A percentile compares a stretch with the other conserved stretches of the same genome.
Evolutionary conservation across 2,888 invertebrate genomes (phyloP).

Genomic region (Clistopyga incitator): DNA sequence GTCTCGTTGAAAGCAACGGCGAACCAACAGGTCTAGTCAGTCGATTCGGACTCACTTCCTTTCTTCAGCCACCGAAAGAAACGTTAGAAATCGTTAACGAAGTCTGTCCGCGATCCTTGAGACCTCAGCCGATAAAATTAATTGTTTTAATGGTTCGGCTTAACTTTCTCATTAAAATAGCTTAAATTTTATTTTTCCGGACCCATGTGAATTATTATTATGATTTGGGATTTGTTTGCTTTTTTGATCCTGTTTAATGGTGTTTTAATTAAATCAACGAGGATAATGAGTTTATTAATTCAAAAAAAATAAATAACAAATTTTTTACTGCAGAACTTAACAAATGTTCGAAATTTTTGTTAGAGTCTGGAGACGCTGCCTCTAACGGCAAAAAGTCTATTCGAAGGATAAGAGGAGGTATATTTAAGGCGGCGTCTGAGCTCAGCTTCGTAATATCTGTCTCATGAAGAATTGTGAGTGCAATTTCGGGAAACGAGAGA

Average conservation of each 20-base stretch:
- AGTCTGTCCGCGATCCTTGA: neutral
- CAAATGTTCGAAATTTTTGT: neutral
- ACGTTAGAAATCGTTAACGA: slow-evolving; percentile 5
- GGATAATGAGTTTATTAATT: no score
- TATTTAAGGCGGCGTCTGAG: slow-evolving; percentile 11
- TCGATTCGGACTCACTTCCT: slow-evolving; percentile 3
- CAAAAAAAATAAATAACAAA: no score
- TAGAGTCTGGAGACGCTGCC: neutral
- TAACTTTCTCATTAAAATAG: neutral
- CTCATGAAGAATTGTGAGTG: slow-evolving; percentile 78
- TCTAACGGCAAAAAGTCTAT: neutral
- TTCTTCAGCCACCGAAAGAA: neutral
- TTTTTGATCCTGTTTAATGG: no score
- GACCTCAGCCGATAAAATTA: neutral
- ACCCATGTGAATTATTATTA: neutral
- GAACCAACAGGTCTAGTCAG: slow-evolving; percentile 10
- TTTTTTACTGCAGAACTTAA: no score
- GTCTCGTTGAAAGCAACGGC: slow-evolving; percentile 40
- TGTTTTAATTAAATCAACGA: no score
- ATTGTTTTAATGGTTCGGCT: neutral
- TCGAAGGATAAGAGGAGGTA: slow-evolving; percentile 35
- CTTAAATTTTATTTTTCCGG: neutral
- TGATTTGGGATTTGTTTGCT: no score
- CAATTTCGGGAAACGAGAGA: slow-evolving; percentile 76
- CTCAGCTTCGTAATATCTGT: slow-evolving; percentile 57